Evolutionary conservation across 2,888 invertebrate species (phyloP).

Genomic region (Cantharis flavilabris): DNA sequence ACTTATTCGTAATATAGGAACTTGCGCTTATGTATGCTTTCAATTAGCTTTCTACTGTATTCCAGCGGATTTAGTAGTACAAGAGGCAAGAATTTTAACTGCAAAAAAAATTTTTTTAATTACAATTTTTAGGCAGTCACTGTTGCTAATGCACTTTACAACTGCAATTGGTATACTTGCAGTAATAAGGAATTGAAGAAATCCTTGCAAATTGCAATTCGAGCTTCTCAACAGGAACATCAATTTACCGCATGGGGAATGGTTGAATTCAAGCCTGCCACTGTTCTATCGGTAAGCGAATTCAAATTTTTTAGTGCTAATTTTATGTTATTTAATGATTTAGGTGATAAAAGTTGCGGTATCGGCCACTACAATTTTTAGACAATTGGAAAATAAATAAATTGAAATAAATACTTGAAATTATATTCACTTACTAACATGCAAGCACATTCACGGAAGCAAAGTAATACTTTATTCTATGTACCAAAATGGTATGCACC

Average conservation of each 20-base stretch:
- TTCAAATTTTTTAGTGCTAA: too few species aligned
- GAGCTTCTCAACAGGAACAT: background rate
- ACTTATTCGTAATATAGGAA: background rate
- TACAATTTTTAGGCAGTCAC: background rate
- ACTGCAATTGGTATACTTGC: background rate
- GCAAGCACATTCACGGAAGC: too few species aligned
- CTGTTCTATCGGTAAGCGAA: background rate
- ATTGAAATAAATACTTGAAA: background rate
- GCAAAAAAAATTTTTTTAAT: background rate
- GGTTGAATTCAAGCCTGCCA: background rate
- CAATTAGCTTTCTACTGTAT: background rate
- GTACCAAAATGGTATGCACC: too few species aligned
- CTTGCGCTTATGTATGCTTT: background rate
- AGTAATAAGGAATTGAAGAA: background rate
- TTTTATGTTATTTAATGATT: background rate
- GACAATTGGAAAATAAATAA: background rate
- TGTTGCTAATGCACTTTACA: background rate
- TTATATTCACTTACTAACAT: too few species aligned
- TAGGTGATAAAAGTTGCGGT: background rate
- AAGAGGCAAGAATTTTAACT: background rate
- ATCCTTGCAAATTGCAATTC: background rate
- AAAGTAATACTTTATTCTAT: too few species aligned
- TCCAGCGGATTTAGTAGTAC: background rate
- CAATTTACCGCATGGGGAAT: background rate
- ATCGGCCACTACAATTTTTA: background rate